A percentile compares a stretch with the other conserved stretches of the same genome.
Evolutionary conservation across 2,113 vertebrate genomes (phyloP).

Genomic region (Plotosus lineatus): DNA sequence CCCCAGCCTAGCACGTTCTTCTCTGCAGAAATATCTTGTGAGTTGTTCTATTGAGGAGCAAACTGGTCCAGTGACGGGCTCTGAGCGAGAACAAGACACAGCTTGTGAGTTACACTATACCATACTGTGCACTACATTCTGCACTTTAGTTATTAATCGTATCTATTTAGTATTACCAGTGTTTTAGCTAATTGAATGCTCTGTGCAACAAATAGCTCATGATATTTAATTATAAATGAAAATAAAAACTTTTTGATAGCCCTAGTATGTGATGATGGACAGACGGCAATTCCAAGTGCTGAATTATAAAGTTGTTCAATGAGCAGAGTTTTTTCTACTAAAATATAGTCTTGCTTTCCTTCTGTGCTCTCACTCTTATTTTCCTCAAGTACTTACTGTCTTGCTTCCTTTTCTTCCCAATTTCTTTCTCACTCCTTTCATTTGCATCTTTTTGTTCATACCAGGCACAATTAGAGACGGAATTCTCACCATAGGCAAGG

Average conservation of each 20-base stretch:
- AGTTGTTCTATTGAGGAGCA: constrained; percentile 76
- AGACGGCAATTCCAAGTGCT: background rate
- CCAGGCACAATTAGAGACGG: constrained; percentile 82
- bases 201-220: background rate
- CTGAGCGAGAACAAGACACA: constrained; percentile 64
- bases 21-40: constrained; percentile 83
- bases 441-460: constrained; percentile 24
- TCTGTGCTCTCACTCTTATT: background rate
- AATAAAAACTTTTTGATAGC: no score
- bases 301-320: constrained; percentile 34
- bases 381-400: background rate
- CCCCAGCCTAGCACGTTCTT: constrained; percentile 84
- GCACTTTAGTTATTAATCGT: background rate
- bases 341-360: background rate
- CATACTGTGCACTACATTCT: background rate
- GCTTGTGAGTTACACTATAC: constrained; percentile 75
- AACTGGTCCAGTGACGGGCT: constrained; percentile 54
- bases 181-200: background rate
- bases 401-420: background rate
- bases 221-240: constrained; percentile 28
- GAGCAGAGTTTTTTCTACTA: background rate
- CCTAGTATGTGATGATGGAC: background rate
- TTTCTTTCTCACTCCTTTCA: background rate
- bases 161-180: constrained; percentile 1
- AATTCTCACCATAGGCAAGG: constrained; percentile 82